Conservation (phyloP, 2,888 invertebrate species). For the Crocallis elinguaria region DNA sequence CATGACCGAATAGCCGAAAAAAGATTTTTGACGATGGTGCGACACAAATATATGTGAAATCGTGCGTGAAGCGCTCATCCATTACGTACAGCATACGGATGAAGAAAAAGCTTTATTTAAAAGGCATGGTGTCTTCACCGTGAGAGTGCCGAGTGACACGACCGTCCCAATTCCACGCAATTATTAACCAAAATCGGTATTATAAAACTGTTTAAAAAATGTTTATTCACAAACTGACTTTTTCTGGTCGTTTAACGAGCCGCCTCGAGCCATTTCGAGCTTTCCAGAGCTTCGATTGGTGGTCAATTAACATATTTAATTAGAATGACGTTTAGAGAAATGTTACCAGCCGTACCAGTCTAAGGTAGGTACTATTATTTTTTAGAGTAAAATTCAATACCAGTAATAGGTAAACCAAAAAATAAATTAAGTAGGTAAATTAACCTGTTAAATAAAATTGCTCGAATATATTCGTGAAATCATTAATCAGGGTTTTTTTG, state of each 20-base stretch:
- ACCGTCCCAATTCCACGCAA: conserved; percentile 53
- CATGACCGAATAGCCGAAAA: no score
- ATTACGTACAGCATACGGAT: conserved; percentile 13
- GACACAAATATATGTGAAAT: conserved; percentile 6
- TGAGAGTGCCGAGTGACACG: conserved; percentile 27
- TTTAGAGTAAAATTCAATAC: no score
- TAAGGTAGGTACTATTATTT: no score
- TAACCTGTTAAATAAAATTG: no score
- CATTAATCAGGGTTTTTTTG: no score
- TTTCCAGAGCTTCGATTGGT: conserved; percentile 26
- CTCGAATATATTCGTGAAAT: no score
- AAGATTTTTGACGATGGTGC: no score
- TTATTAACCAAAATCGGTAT: conserved; percentile 59
- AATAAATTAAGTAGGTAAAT: no score
- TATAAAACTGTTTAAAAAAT: conserved; percentile 44
- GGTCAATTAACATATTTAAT: conserved; percentile 43
- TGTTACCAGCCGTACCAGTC: no score
- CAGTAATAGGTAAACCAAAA: no score
- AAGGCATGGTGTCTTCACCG: conserved; percentile 11
- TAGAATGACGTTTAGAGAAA: conserved; percentile 15
- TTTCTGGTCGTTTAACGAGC: conserved; percentile 50
- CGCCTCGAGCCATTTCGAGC: conserved; percentile 39
- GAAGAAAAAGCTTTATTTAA: conserved; percentile 24
- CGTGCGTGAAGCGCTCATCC: conserved; percentile 14
- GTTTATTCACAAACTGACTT: conserved; percentile 49